Conservation (phyloP, 2,113 vertebrate genomes). For the Grallaria varia region DNA sequence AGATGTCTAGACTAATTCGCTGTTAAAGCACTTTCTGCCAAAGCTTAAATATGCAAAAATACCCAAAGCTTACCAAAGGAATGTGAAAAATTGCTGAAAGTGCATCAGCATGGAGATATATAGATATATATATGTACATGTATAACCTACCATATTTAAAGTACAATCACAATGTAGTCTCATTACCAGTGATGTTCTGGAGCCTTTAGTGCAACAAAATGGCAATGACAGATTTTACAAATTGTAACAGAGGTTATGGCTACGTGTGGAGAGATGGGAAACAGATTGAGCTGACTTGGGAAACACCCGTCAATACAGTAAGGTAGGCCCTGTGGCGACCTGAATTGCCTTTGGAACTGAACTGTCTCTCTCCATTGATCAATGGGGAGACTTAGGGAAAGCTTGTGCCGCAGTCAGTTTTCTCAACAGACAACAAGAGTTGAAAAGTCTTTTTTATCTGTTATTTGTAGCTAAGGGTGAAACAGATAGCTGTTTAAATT, state of each 20-base stretch:
- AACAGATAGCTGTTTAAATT: not conserved
- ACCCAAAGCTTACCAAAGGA: not conserved
- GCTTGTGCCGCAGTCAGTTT: not conserved
- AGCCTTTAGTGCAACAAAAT: not conserved
- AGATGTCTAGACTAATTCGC: not conserved
- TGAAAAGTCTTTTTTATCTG: not conserved
- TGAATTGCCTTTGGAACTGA: not conserved
- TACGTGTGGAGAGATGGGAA: not conserved
- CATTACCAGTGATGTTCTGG: not conserved
- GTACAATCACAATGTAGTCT: not conserved
- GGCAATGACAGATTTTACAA: not conserved
- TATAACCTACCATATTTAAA: not conserved
- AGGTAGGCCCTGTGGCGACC: not conserved
- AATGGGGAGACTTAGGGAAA: not conserved
- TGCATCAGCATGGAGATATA: not conserved
- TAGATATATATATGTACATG: not conserved
- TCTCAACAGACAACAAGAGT: not conserved
- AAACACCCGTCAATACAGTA: not conserved
- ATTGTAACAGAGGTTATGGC: not conserved
- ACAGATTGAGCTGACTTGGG: not conserved
- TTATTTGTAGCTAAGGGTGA: not conserved
- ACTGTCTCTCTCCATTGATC: not conserved
- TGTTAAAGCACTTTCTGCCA: not conserved
- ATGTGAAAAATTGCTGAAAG: not conserved
- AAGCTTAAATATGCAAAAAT: not conserved